These are phyloP conservation scores for Troglohyphantes excavatus DNA, from an alignment of 2,888 invertebrate species.

Conservation along the genomic window DNA sequence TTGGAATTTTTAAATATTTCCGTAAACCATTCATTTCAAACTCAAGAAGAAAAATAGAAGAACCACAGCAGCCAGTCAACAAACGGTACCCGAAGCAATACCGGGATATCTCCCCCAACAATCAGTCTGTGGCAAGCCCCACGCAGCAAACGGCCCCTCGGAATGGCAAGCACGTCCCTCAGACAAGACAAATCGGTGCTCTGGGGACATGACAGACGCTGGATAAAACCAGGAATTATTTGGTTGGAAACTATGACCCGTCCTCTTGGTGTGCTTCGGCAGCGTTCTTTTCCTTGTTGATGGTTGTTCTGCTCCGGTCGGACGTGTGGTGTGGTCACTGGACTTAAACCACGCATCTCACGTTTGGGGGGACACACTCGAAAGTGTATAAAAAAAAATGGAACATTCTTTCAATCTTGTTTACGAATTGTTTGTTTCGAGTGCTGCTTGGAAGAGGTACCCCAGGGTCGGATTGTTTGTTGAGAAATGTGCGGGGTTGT, in stretches of 20 bases:
- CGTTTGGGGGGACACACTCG: not conserved
- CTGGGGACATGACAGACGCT: slow-evolving; percentile 52
- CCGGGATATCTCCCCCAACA: slow-evolving; percentile 19
- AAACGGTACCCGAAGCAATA: not conserved
- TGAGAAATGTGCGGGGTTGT: not conserved
- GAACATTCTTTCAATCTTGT: not conserved
- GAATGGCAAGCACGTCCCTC: slow-evolving; percentile 56
- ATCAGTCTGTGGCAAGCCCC: slow-evolving; percentile 16
- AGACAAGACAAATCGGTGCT: slow-evolving; percentile 64
- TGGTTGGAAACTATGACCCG: slow-evolving; percentile 56
- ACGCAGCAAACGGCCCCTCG: not conserved
- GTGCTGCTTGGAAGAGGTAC: not conserved
- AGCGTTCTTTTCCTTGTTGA: slow-evolving; percentile 2
- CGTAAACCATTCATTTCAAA: not conserved
- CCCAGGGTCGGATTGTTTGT: slow-evolving; percentile 2
- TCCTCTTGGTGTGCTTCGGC: slow-evolving; percentile 3
- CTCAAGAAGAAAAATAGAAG: not conserved
- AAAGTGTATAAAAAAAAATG: not conserved
- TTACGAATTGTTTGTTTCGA: not conserved
- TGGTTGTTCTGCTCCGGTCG: not conserved
- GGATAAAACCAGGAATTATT: slow-evolving; percentile 74
- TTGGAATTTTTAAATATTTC: too few relatives aligned
- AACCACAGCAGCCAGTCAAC: slow-evolving; percentile 7
- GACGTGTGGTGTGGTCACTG: slow-evolving; percentile 42
- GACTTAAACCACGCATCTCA: slow-evolving; percentile 8